These are phyloP conservation scores for Callipepla californica DNA, from an alignment of 2,113 vertebrate species.

Conservation along the genomic window DNA sequence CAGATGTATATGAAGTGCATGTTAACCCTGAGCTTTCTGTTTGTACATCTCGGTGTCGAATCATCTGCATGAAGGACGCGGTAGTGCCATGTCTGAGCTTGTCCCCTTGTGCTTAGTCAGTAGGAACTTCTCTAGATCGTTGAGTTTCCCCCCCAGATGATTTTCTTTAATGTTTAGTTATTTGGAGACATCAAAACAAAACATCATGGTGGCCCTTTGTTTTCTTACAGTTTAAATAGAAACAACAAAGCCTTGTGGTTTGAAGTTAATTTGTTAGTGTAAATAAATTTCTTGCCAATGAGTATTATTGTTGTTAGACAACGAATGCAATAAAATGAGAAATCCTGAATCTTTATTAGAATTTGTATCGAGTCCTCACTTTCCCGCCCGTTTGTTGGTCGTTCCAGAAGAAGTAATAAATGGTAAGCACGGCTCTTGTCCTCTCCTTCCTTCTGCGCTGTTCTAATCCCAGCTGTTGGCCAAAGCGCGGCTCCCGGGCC, in stretches of 20 bases:
- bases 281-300: slow-evolving; percentile 86
- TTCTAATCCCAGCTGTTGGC: not conserved
- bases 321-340: slow-evolving; percentile 88
- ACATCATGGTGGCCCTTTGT: slow-evolving; percentile 68
- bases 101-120: slow-evolving; percentile 80
- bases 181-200: slow-evolving; percentile 71
- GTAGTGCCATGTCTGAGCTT: slow-evolving; percentile 74
- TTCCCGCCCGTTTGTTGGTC: not conserved
- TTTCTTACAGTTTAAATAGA: slow-evolving; percentile 73
- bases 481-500: not conserved
- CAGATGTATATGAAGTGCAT: slow-evolving; percentile 74
- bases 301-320: slow-evolving; percentile 86
- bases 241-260: slow-evolving; percentile 75
- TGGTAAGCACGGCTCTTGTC: not conserved
- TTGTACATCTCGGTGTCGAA: slow-evolving; percentile 77
- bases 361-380: slow-evolving; percentile 22
- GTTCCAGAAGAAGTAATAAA: not conserved
- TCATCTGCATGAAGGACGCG: slow-evolving; percentile 85
- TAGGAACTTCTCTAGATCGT: slow-evolving; percentile 74
- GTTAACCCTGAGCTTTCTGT: slow-evolving; percentile 74
- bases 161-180: slow-evolving; percentile 66
- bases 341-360: slow-evolving; percentile 65
- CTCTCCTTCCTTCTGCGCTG: not conserved
- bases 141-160: slow-evolving; percentile 61
- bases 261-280: slow-evolving; percentile 82